Evolutionary conservation across 2,113 vertebrate species (phyloP).

Genomic region (Lynx canadensis): DNA sequence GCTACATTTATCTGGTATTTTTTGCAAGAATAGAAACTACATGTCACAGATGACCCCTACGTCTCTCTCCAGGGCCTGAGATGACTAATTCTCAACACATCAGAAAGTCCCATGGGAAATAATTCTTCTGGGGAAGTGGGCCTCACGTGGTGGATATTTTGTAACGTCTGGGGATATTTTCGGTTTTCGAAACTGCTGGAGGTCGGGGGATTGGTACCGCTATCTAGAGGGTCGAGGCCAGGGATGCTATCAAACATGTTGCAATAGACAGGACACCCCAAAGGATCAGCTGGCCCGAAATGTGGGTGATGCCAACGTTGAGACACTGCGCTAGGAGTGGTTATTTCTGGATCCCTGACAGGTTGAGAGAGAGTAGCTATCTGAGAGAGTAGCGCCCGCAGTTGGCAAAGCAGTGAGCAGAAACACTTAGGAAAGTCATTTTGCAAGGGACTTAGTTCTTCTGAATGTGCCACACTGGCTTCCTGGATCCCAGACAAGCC

Average conservation of each 20-base stretch:
- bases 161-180: background rate
- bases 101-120: background rate
- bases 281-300: too few species aligned
- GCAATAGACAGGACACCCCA: background rate
- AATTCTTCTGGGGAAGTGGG: background rate
- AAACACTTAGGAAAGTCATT: background rate
- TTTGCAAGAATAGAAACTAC: background rate
- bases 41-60: accelerated
- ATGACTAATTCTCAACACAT: background rate
- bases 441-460: background rate
- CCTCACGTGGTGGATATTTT: background rate
- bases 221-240: background rate
- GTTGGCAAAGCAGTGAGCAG: background rate
- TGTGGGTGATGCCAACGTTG: background rate
- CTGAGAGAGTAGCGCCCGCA: background rate
- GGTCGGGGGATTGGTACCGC: background rate
- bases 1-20: background rate
- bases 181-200: background rate
- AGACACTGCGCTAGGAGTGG: too few species aligned
- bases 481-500: accelerated
- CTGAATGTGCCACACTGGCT: background rate
- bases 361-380: background rate
- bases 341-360: background rate
- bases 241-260: background rate
- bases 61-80: background rate